Evolutionary conservation across 2,888 invertebrate species (phyloP).

Genomic region (Rhingia rostrata): DNA sequence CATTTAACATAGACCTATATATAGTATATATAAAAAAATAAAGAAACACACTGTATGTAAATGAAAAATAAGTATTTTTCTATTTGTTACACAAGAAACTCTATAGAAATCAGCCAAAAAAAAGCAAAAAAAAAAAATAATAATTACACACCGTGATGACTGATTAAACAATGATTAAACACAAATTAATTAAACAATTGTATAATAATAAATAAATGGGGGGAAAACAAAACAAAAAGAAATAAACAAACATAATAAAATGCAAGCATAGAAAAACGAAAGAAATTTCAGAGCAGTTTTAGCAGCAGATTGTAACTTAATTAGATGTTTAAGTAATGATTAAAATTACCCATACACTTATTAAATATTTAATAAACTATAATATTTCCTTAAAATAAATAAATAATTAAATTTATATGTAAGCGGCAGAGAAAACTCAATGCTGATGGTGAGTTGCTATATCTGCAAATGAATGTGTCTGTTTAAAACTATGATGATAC

Average conservation of each 20-base stretch:
- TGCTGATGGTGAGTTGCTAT: constrained; percentile 65
- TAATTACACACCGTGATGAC: constrained; percentile 54
- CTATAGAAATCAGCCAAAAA: constrained; percentile 66
- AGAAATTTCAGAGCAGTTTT: constrained; percentile 31
- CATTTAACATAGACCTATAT: constrained; percentile 54
- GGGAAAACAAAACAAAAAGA: constrained; percentile 6
- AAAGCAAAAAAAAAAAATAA: background rate
- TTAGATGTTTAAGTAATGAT: constrained; percentile 65
- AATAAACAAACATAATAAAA: constrained; percentile 8
- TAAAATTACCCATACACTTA: constrained; percentile 56
- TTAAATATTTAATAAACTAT: constrained; percentile 55
- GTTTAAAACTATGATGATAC: constrained; percentile 25
- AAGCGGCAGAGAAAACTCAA: constrained; percentile 1
- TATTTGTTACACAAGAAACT: constrained; percentile 66
- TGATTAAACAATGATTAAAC: constrained; percentile 43
- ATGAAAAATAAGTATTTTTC: constrained; percentile 73
- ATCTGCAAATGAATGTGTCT: constrained; percentile 50
- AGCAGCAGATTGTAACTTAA: constrained; percentile 68
- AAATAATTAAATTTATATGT: constrained; percentile 49
- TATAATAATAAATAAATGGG: constrained; percentile 43
- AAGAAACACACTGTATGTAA: constrained; percentile 45
- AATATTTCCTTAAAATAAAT: constrained; percentile 69
- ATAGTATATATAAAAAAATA: constrained; percentile 59
- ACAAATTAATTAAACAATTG: constrained; percentile 31
- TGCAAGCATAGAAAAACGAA: constrained; percentile 24